Base-by-base conservation (phyloP, 2,797 vertebrate genomes). In the Dermochelys coriacea region DNA sequence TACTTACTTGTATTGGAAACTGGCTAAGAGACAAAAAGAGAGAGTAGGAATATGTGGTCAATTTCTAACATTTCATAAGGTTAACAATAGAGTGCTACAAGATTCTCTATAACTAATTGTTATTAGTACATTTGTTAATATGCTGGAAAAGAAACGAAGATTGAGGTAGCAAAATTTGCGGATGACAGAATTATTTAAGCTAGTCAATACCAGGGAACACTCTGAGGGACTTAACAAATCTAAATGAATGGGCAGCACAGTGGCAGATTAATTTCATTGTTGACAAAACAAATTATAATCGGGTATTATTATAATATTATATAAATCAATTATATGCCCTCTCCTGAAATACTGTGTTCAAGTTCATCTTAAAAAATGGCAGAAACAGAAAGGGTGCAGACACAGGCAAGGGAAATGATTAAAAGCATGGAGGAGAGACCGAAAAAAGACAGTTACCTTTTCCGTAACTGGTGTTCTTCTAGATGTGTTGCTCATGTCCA, bases 301-400 rank as follows among this genome's bases (percentile, higher is more conserved):
- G 77, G 45, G 23, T 27, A 47, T 29, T 74, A 41, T 47, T n/a
- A 61, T 86, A 57, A 25, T 1, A 49, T 55, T 86, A 81, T 7
- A 57, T 27, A 93, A 25, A 6, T 31, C 47, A 52, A 88, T 57
- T 31, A 93, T 37, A 37, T 47, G 31, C 86, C 78, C 86, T 87
- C 4, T 50, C 14, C 21, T 85, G 27, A 89, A 85, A 19, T 45
- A 86, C 6, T 45, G 19, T 74, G 74, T 49, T 37, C 5, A 87
- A 83, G 49, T 55, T 47, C 37, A 91, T 54, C 41, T 41, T 12
- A 14, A 77, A 45, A 47, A 49, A 86, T 64, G 54, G 8, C 45
- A 91, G 45, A 80, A 86, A 27, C 45, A 83, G 71, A 82, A 93
- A 87, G 94, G 64, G 27, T 27, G 55, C 12, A 91, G 31, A 75